Conservation (phyloP, 64 coral and sea anemone species). For the Hydrozoanthus tunicans region DNA sequence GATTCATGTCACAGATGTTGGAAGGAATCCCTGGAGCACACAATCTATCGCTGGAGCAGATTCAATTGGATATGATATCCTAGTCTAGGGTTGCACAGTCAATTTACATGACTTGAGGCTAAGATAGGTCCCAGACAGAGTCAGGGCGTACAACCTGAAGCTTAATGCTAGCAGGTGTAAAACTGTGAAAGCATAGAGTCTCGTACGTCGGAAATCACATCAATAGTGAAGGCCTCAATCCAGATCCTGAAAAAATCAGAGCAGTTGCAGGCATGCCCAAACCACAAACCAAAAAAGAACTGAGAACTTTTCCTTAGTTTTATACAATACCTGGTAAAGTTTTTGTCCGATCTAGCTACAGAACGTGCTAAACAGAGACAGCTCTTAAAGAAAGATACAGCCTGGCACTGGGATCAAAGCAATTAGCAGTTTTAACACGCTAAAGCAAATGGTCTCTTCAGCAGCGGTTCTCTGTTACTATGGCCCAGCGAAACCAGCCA, state of each 20-base stretch:
- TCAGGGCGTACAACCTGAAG: not conserved
- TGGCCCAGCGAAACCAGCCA: not conserved
- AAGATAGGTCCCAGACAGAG: not conserved
- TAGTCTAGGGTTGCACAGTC: not conserved
- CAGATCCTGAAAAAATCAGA: not conserved
- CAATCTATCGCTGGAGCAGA: not conserved
- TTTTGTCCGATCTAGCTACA: too few relatives aligned
- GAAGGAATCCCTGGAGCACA: conserved; percentile 22
- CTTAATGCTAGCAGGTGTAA: too few relatives aligned
- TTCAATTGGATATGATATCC: conserved; percentile 14
- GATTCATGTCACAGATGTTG: conserved; percentile 21
- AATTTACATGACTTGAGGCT: not conserved
- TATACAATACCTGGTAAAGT: too few relatives aligned
- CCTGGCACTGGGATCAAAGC: not conserved
- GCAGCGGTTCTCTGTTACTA: not conserved
- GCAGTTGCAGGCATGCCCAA: not conserved
- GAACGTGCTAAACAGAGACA: not conserved
- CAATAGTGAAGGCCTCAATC: not conserved
- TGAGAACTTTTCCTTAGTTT: too few relatives aligned
- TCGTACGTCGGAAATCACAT: not conserved
- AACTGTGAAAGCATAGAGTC: too few relatives aligned
- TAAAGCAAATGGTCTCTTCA: not conserved
- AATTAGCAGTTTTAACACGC: not conserved
- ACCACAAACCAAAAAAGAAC: too few relatives aligned
- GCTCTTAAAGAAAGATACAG: not conserved